Evolutionary conservation across 2,113 vertebrate genomes (phyloP), one percentile per base, ranked within the genome.

Genomic region (Vanacampus margaritifer): DNA sequence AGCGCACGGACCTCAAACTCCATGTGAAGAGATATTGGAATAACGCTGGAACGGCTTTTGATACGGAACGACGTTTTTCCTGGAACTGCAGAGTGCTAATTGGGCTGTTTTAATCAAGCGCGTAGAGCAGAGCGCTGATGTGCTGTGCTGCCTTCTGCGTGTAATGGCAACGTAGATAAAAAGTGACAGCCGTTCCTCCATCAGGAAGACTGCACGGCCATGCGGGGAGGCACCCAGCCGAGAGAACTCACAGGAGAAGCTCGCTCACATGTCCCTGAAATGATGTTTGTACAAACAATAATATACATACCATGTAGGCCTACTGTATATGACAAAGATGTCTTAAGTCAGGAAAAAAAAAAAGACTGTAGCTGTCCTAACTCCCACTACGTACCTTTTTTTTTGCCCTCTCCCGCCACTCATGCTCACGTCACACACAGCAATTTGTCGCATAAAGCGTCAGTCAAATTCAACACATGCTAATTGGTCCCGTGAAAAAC

Each of bases 121-220:
- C 72, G 68, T 70, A 58, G 70, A 78, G 78, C 54, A 67, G 53
- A 45, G 67, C 62, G 66, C 65, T 66, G 26, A 57, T 57, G 54
- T 32, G 54, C 37, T 17, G 74, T 59, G 69, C 69, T 5, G 64
- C 66, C 65, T 79, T 61, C 43, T 83, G 79, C 58, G 2, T 17
- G 26, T 86, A 89, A 89, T 82, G 80, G 59, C 45, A 79, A 43
- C 82, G 75, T 83, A 85, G 76, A 89, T 88, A 61, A 68, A 75
- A 75, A 82, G 87, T 85, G 83, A 89, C 84, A 86, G 88, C 78
- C 68, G 58, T 79, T 80, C 61, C 79, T 86, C 82, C 78, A 36
- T 85, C 80, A 78, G 68, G 61, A 81, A 81, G 32, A 73, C 59
- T 60, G 23, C 48, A n/a, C 9, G 46, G 72, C 75, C 76, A 73